Evolutionary conservation across 1,140 invertebrate genomes (phyloP), one percentile per base, ranked within the genome.

Genomic region (Formica exsecta): DNA sequence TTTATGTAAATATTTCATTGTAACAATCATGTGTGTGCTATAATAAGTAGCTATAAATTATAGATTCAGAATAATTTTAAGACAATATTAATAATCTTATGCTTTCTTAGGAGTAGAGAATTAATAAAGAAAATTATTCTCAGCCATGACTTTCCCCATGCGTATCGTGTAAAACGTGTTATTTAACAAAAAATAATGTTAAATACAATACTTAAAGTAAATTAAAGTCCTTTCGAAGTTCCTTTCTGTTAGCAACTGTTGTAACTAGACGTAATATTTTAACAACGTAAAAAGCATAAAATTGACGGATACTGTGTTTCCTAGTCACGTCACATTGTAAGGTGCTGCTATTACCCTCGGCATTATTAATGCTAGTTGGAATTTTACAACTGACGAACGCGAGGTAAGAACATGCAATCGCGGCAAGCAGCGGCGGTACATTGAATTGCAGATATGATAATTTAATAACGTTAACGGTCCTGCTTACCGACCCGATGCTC

Each of bases 361-460:
- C 36, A 61, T 80, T 85, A 85, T 57, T 80, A 85, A 85, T 61
- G n/a, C 51, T 36, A 32, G 22, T 32, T 80, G 36, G 36, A 85
- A 80, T 66, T 86, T 86, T 71, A 86, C 41, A 86, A 86, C 62
- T 61, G 29, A 32, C 36, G 29, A 86, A 81, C 36, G 44, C 54
- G 11, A 71, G 41, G 65, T 81, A 86, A 70, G 85, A 81, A 81
- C 64, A 70, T 80, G 68, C 84, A 86, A 71, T 25, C 44, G 22
- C 57, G 65, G 41, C 41, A 41, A 48, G 44, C 29, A 48, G 8
- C 54, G n/a, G n/a, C 1, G 51, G 38, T 51, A n/a, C 65, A 81
- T 86, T 71, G 64, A 81, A 86, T 86, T 86, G 85, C 57, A 86
- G 44, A 86, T 81, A 64, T 62, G 76, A 81, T 86, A 81, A 86